Percentiles rank a stretch among this genome's conserved stretches.
These are phyloP conservation scores for Nipponia nippon DNA, from an alignment of 2,113 vertebrate species.

Conservation along the genomic window DNA sequence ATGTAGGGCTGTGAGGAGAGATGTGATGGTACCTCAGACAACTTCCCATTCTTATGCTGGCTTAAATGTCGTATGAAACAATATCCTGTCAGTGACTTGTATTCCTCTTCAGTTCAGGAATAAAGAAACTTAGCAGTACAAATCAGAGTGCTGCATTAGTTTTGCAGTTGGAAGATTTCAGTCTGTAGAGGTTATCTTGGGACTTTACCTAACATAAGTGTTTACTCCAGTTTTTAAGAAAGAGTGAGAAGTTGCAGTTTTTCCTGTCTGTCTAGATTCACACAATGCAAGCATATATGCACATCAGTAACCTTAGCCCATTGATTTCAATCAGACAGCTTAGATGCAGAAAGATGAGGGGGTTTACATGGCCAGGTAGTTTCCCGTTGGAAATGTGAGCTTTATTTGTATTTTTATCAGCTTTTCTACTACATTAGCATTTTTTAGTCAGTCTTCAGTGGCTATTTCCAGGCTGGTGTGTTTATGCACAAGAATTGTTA, in stretches of 20 bases:
- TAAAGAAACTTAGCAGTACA: conserved; percentile 4
- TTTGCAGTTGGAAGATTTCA: neutral
- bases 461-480: neutral
- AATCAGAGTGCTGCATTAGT: neutral
- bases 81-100: neutral
- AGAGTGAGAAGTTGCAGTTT: neutral
- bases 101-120: neutral
- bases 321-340: neutral
- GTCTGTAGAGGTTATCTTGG: neutral
- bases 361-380: neutral
- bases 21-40: neutral
- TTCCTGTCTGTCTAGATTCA: neutral
- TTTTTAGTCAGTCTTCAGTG: neutral
- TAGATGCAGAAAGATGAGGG: neutral
- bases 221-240: neutral
- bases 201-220: neutral
- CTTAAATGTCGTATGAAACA: neutral
- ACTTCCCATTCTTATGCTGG: neutral
- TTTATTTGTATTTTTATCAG: conserved; percentile 9
- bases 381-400: neutral
- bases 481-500: neutral
- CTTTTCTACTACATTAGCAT: neutral
- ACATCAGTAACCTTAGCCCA: neutral
- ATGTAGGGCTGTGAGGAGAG: neutral
- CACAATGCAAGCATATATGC: neutral